Evolutionary conservation across 2,888 invertebrate genomes (phyloP).

Genomic region (Eumerus sabulonum): DNA sequence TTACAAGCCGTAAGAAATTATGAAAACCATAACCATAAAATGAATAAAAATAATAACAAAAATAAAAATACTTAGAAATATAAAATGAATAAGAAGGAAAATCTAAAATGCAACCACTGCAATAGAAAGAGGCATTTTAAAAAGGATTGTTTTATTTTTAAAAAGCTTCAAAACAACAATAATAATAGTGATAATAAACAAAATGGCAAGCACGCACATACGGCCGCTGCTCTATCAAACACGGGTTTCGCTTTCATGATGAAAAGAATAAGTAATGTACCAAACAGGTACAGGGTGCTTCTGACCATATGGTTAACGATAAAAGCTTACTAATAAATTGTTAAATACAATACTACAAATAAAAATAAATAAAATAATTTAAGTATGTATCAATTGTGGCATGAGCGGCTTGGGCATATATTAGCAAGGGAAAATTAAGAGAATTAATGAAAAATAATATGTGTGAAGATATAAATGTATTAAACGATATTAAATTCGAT

Average conservation of each 20-base stretch:
- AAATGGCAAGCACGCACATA: no score
- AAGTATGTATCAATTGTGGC: slow-evolving; percentile 28
- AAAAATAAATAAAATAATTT: background rate
- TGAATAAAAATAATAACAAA: no score
- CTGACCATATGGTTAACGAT: slow-evolving; percentile 69
- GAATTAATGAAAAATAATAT: slow-evolving; percentile 33
- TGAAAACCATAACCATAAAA: no score
- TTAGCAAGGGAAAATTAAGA: slow-evolving; percentile 20
- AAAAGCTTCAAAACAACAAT: no score
- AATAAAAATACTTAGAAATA: no score
- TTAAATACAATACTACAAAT: slow-evolving; percentile 36
- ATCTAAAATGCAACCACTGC: background rate
- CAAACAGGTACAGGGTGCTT: slow-evolving; percentile 50
- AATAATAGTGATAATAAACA: no score
- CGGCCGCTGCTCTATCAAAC: background rate
- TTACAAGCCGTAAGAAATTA: no score
- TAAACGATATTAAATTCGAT: slow-evolving; percentile 17
- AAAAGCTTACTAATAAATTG: slow-evolving; percentile 49
- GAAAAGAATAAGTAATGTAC: slow-evolving; percentile 8
- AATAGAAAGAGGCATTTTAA: background rate
- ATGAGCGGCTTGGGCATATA: slow-evolving; percentile 35
- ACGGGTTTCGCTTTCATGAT: slow-evolving; percentile 56
- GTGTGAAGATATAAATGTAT: slow-evolving; percentile 26
- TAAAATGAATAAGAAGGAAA: background rate
- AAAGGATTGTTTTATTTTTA: no score